Base-by-base conservation (phyloP, 2,113 vertebrate genomes). In the Phrynosoma platyrhinos region DNA sequence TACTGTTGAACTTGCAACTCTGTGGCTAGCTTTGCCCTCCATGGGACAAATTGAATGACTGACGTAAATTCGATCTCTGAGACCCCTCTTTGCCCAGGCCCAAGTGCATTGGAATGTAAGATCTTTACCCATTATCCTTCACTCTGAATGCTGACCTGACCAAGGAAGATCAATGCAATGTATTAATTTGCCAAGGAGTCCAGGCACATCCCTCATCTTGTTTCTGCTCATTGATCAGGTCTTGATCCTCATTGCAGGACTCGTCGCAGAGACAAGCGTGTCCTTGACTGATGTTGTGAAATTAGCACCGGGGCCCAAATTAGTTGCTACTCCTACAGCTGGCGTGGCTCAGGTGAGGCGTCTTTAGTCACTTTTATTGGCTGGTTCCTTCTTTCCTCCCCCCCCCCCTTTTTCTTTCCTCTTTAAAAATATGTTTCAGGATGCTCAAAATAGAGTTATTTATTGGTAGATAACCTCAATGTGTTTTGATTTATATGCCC, bases 281-380 rank as follows among this genome's bases (percentile, higher is more conserved):
- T 91, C 96, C 89, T 99, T 98, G 86, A 88, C 92, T 55, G 98
- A 98, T 18, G 93, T 92, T 0, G 91, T 98, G 93, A 97, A 96
- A 91, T 96, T 92, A 75, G 97, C 98, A 27, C 95, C 97, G 0
- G 94, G 95, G 23, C 97, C 98, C 30, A 96, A 91, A 42, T 90
- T 98, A 62, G 97, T 96, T 32, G 97, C 95, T 16, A 97, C 91
- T 0, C 98, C 98, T 0, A 84, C 94, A 0, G 82, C 94, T 0
- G 90, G 96, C 79, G 96, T 97, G 6, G 90, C 95, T 85, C 93
- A 98, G 98, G 98, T 99, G 92, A 95, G 90, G 16, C 74, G 89
- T 2, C 30, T 66, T 87, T 87, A 40, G 23, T 40, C 23, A 10
- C 4, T 69, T 53, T 78, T 62, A 40, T 5, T 21, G 13, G 23